Percentiles rank a stretch among this genome's conserved stretches.
phyloP scores from a whole-genome alignment of 2,113 vertebrate genomes.

The Leiothrix lutea region DNA sequence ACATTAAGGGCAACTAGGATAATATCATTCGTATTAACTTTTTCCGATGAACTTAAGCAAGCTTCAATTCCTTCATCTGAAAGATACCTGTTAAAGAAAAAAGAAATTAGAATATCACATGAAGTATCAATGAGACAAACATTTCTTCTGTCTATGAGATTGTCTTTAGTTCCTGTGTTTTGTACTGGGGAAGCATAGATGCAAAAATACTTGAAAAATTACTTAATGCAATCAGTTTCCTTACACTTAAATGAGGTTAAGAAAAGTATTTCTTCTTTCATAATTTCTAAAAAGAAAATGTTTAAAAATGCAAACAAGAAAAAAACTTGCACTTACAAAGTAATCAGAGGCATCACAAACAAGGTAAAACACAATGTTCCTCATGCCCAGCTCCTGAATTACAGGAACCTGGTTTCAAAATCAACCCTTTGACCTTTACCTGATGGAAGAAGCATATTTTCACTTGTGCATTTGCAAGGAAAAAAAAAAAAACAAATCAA shows the following conservation, averaged over 20 bases:
- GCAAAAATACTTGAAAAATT: background rate
- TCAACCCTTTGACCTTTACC: background rate
- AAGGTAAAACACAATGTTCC: background rate
- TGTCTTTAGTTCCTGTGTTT: background rate
- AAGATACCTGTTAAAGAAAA: constrained; percentile 85
- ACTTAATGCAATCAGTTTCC: background rate
- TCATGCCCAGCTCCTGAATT: background rate
- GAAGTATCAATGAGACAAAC: background rate
- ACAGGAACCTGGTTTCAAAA: background rate
- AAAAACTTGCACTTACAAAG: background rate
- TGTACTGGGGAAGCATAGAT: background rate
- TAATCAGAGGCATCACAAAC: background rate
- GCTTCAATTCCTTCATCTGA: constrained; percentile 93
- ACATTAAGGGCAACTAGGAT: constrained; percentile 93
- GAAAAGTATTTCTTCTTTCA: background rate
- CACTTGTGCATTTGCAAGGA: background rate
- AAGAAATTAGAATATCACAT: background rate
- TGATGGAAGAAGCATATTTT: background rate
- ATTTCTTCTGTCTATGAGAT: background rate
- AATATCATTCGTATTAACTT: constrained; percentile 81
- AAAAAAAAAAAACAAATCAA: background rate
- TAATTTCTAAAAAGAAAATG: background rate
- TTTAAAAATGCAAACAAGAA: background rate
- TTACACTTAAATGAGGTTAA: background rate
- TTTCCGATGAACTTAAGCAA: constrained; percentile 85